Evolutionary conservation across 1,140 invertebrate species (phyloP), one percentile per base, ranked within the genome.

Genomic region (Drosophila rufa): DNA sequence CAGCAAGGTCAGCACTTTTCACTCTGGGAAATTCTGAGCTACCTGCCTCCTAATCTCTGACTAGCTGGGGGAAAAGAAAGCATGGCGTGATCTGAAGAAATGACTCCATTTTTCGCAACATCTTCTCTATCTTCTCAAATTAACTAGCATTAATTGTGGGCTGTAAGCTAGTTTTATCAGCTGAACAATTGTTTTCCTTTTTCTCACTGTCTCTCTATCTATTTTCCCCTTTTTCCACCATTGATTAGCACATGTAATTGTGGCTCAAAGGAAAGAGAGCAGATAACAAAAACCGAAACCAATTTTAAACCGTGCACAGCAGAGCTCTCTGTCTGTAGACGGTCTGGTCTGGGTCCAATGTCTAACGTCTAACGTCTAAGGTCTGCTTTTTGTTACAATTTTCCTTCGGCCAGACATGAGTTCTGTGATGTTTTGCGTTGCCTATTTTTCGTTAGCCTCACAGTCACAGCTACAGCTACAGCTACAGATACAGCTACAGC

Each of bases 361-460:
- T 22, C 40, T 55, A 36, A 43, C 75, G 78, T 78, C 71, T 79
- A 65, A 80, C 47, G 80, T 75, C 77, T 77, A 79, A 84, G 70
- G 74, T 75, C 56, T 82, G 75, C 55, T 77, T 69, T 77, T 82
- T 75, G 84, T 84, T 89, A 87, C 84, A 80, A 84, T 87, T 87
- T 80, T 68, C 67, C 59, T 81, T 62, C 25, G 69, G 60, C 82
- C 76, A 86, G 77, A 87, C 83, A 87, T 87, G 80, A 80, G 80
- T 64, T 89, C 76, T 84, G 53, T 89, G 83, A 89, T 89, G 84
- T 89, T 83, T 84, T 65, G 67, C 80, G 76, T 84, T 87, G 78
- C 82, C 82, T 77, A 83, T 83, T 83, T 73, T 84, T 66, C 81
- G 79, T 62, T 67, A 58, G 60, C 75, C 80, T 51, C 64, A 36